Percentiles rank a stretch among this genome's conserved stretches.
Conservation (phyloP, 2,888 invertebrate genomes). For the Drosophila setosimentum region DNA sequence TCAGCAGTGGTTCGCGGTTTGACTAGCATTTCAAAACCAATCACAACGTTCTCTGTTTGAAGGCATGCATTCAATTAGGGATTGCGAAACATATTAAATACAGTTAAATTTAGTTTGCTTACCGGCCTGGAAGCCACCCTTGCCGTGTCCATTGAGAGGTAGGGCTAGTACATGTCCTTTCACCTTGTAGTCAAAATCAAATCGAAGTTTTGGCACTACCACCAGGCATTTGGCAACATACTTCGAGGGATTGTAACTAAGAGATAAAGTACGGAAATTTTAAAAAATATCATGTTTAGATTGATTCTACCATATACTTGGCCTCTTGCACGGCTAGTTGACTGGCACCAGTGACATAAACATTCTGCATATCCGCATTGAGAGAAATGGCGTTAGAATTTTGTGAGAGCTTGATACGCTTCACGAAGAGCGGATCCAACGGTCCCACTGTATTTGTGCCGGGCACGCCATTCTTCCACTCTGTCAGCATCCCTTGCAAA, state of each 20-base stretch:
- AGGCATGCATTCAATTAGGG: not conserved
- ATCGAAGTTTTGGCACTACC: slow-evolving; percentile 87
- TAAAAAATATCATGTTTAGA: slow-evolving; percentile 31
- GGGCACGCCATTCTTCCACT: slow-evolving; percentile 71
- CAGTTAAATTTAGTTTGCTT: slow-evolving; percentile 76
- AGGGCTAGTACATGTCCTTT: slow-evolving; percentile 89
- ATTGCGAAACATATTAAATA: not conserved
- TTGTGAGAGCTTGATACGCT: slow-evolving; percentile 60
- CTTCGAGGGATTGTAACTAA: slow-evolving; percentile 47
- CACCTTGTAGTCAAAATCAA: slow-evolving; percentile 89
- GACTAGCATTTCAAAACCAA: slow-evolving; percentile 37
- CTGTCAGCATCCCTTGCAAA: slow-evolving; percentile 49
- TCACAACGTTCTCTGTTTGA: slow-evolving; percentile 47
- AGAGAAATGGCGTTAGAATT: slow-evolving; percentile 84
- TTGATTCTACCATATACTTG: slow-evolving; percentile 83
- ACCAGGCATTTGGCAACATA: slow-evolving; percentile 74
- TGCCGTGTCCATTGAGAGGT: slow-evolving; percentile 88
- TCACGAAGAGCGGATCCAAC: slow-evolving; percentile 65
- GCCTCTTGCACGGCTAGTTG: slow-evolving; percentile 87
- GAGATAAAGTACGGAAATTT: not conserved
- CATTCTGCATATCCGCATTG: slow-evolving; percentile 88
- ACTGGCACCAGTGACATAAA: slow-evolving; percentile 88
- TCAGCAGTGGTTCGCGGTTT: slow-evolving; percentile 40
- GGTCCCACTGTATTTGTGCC: slow-evolving; percentile 59
- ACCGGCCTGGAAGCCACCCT: slow-evolving; percentile 87